Evolutionary conservation across 2,113 vertebrate genomes (phyloP).

Genomic region (rabbit (Oryctolagus cuniculus)): DNA sequence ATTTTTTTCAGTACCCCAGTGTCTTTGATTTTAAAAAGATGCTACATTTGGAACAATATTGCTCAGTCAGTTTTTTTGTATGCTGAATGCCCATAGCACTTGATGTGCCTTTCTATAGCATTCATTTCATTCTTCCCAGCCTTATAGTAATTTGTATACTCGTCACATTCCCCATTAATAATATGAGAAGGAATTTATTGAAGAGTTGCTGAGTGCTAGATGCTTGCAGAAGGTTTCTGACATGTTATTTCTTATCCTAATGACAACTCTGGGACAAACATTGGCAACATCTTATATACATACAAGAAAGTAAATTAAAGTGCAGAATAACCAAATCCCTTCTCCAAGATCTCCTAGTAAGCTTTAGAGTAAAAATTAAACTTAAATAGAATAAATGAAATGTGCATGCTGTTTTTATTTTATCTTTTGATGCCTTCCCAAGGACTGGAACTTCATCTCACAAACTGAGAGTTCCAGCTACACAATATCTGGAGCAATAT

Average conservation of each 20-base stretch:
- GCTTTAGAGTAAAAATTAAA: constrained; percentile 1
- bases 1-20: neutral
- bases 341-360: neutral
- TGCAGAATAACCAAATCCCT: rapidly evolving
- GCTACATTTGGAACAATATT: neutral
- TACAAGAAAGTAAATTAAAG: neutral
- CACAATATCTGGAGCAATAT: neutral
- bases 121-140: neutral
- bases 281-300: neutral
- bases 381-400: neutral
- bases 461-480: neutral
- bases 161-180: neutral
- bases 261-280: neutral
- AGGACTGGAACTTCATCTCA: neutral
- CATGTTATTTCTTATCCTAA: neutral
- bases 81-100: neutral
- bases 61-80: neutral
- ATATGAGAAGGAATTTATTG: neutral
- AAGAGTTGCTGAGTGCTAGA: neutral
- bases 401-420: neutral
- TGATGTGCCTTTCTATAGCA: rapidly evolving
- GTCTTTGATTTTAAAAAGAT: neutral
- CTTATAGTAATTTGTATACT: neutral
- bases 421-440: neutral
- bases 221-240: neutral